Evolutionary conservation across 2,888 invertebrate genomes (phyloP).

Genomic region (Branchinecta sandiegonensis): DNA sequence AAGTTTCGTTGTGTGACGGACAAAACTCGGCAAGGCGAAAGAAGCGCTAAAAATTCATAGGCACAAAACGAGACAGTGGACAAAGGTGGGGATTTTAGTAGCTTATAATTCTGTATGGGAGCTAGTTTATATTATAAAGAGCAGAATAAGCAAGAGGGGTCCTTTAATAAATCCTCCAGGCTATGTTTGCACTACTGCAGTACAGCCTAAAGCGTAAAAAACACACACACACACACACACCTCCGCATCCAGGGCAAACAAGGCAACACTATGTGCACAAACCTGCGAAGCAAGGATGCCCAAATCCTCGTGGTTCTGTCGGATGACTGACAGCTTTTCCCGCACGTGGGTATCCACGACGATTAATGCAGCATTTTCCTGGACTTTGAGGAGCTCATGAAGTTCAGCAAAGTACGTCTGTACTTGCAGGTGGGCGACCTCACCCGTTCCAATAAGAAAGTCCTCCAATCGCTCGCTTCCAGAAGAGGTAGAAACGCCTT

Average conservation of each 20-base stretch:
- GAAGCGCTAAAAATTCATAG: no score
- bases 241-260: not conserved
- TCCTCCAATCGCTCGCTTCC: constrained; percentile 23
- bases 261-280: not conserved
- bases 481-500: constrained; percentile 5
- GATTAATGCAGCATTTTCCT: constrained; percentile 41
- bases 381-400: constrained; percentile 38
- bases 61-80: no score
- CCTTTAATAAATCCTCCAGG: no score
- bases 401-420: constrained; percentile 41
- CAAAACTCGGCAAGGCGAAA: no score
- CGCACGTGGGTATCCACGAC: constrained; percentile 43
- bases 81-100: no score
- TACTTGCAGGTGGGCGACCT: constrained; percentile 37
- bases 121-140: no score
- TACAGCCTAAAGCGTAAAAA: no score
- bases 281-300: constrained; percentile 39
- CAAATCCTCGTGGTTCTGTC: constrained; percentile 42
- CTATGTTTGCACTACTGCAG: no score
- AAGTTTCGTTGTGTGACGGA: no score
- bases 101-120: no score
- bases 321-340: constrained; percentile 39
- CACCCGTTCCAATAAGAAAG: constrained; percentile 34
- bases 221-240: no score
- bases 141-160: no score